Evolutionary conservation across 2,113 vertebrate genomes (phyloP), one percentile per base, ranked within the genome.

Genomic region (Donacobius atricapilla): DNA sequence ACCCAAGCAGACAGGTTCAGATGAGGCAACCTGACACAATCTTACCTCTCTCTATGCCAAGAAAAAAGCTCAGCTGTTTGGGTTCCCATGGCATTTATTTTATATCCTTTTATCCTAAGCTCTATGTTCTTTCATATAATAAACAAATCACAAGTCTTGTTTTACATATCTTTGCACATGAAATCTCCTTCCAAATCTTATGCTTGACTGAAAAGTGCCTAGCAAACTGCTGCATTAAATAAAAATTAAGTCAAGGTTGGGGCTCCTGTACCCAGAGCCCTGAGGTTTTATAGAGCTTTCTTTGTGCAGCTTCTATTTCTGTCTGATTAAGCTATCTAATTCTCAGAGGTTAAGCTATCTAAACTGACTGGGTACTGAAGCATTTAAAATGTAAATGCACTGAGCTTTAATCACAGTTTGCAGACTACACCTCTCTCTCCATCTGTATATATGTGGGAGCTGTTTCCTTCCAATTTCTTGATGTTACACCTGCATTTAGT

Each of bases 321-420:
- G 91, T 90, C 92, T 86, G 66, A 94, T 90, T 88, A 91, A 95
- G 89, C 86, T 90, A 90, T 87, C 87, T 94, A 92, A 89, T 94
- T 92, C 89, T 84, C 70, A 78, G 54, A 94, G 90, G 89, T 88
- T 89, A 93, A 93, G 90, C 71, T 93, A 83, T 93, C 87, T 93
- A 85, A 94, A 94, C 68, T 60, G 90, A 85, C 76, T 87, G 66
- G 58, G 45, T 71, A 85, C 50, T 63, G 78, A 85, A 90, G 82
- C 75, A 83, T 94, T 95, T 90, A 88, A 87, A 90, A 90, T 69
- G 64, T 75, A 88, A 93, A 90, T 0, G 9, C 78, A 47, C 42
- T 23, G 50, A 90, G 47, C 47, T 88, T 95, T 86, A 94, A 92
- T 68, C 72, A 85, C 75, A 75, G 77, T 82, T 63, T 92, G 58